Evolutionary conservation across 2,888 invertebrate genomes (phyloP), one percentile per base, ranked within the genome.

Genomic region (Lordiphosa andalusiaca): DNA sequence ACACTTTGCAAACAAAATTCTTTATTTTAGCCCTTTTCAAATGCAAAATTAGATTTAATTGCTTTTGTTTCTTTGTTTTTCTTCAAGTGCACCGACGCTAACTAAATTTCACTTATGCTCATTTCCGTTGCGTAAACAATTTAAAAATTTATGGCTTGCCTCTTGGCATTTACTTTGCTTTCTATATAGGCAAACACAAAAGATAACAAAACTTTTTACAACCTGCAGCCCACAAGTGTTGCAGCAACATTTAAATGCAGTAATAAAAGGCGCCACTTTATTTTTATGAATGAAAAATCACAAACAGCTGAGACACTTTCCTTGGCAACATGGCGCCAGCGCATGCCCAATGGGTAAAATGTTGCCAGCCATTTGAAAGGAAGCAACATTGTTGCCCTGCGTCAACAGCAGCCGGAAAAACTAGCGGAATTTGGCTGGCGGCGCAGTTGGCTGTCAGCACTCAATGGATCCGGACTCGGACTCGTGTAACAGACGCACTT

Each of bases 391-490:
- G 48, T 52, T 46, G 50, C 42, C 21, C 30, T 30, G 30, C 30
- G 30, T 30, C 37, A 12, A n/a, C 33, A 41, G 36, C 42, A 52
- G 49, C 58, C 82, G 68, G 63, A 81, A 78, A 74, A 78, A 40
- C 61, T 63, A 51, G 52, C 64, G 53, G 52, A 71, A 64, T 66
- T 53, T 38, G 36, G 71, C 64, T 69, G 67, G 69, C 66, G 73
- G 73, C 72, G 67, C 83, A 80, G 80, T 80, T 80, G 80, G 72
- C 73, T 69, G 69, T 65, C 80, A 76, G 65, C 82, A 56, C 72
- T 80, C 76, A 76, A 67, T 59, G 76, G 66, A 72, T 36, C 73
- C 77, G 76, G 73, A 71, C 63, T 51, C 37, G 9, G 13, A 49
- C 39, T 25, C 25, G 25, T 25, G 25, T 25, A 44, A 9, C 42